Evolutionary conservation across 2,888 invertebrate species (phyloP).

Genomic region (Philonicus albiceps): DNA sequence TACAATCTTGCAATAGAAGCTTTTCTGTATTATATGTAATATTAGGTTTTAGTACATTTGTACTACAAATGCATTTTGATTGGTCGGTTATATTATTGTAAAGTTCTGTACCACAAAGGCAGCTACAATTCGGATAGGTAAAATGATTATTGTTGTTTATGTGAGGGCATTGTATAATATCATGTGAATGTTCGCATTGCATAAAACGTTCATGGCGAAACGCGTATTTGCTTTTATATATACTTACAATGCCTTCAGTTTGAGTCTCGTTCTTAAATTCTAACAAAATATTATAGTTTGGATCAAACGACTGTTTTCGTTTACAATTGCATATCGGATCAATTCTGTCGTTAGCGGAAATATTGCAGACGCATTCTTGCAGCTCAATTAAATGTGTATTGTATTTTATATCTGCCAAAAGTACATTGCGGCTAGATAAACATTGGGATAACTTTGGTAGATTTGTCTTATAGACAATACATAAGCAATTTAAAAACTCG

Average conservation of each 20-base stretch:
- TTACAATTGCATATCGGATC: background rate
- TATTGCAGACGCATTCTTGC: background rate
- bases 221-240: background rate
- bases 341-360: background rate
- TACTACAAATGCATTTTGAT: background rate
- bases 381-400: background rate
- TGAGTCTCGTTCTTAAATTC: background rate
- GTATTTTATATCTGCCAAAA: background rate
- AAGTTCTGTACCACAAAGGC: background rate
- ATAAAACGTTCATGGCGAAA: background rate
- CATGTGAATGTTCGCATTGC: background rate
- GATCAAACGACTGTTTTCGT: background rate
- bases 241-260: background rate
- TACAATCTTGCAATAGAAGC: background rate
- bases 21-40: background rate
- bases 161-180: background rate
- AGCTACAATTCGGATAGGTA: background rate
- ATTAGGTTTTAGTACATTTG: background rate
- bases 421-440: background rate
- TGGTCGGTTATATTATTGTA: background rate
- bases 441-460: background rate
- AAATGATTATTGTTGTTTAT: background rate
- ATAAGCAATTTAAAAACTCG: background rate
- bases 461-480: background rate
- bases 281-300: background rate